Evolutionary conservation across 2,113 vertebrate species (phyloP).

Genomic region (Dryoscopus gambensis): DNA sequence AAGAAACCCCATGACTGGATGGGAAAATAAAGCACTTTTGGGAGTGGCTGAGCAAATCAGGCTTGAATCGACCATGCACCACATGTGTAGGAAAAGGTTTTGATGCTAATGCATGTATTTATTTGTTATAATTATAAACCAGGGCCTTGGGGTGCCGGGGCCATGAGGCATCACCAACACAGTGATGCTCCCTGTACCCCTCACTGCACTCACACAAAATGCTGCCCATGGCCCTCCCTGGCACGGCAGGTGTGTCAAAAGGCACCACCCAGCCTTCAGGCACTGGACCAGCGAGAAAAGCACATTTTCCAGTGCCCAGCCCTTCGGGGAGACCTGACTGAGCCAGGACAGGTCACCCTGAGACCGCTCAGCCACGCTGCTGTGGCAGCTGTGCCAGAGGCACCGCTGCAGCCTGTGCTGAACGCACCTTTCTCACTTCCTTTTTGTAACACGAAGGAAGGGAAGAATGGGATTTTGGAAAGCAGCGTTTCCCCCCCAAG

Average conservation of each 20-base stretch:
- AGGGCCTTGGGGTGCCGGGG: no score
- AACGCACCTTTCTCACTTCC: not conserved
- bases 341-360: not conserved
- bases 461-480: not conserved
- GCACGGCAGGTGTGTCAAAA: fast-evolving
- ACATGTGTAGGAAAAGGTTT: not conserved
- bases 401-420: not conserved
- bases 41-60: not conserved
- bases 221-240: fast-evolving
- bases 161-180: not conserved
- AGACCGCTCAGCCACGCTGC: fast-evolving
- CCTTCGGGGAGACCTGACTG: fast-evolving
- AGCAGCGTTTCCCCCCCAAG: not conserved
- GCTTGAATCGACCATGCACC: fast-evolving
- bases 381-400: not conserved
- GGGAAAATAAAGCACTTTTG: not conserved
- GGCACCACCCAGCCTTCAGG: not conserved
- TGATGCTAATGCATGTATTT: fast-evolving
- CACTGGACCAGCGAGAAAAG: fast-evolving
- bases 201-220: fast-evolving
- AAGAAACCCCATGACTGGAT: not conserved
- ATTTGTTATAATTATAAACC: not conserved
- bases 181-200: fast-evolving
- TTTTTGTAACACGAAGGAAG: not conserved
- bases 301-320: not conserved